Percentiles rank a stretch among this genome's conserved stretches.
These are phyloP conservation scores for Lasioglossum leucozonium DNA, from an alignment of 2,888 invertebrate genomes.

Conservation along the genomic window DNA sequence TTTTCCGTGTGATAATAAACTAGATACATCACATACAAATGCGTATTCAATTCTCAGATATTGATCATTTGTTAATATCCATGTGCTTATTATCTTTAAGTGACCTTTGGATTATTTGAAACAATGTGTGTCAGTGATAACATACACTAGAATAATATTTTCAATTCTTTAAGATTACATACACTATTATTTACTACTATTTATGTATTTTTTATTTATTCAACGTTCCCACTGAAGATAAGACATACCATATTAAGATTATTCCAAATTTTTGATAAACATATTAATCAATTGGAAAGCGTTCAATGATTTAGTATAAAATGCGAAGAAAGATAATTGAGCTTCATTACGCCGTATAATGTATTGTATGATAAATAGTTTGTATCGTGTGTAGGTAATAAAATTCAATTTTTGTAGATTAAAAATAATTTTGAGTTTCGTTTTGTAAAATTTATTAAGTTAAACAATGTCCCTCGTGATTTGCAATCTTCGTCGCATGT, in stretches of 20 bases:
- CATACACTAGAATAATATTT: not conserved
- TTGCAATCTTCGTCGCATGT: slow-evolving; percentile 56
- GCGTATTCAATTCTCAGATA: slow-evolving; percentile 2
- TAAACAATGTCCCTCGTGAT: slow-evolving; percentile 65
- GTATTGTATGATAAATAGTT: not conserved
- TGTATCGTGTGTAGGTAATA: not conserved
- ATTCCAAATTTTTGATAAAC: not conserved
- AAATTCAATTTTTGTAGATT: not conserved
- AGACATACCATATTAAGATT: not conserved
- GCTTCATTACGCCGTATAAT: not conserved
- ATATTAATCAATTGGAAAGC: not conserved
- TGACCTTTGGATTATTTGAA: slow-evolving; percentile 9
- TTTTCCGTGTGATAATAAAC: slow-evolving; percentile 61
- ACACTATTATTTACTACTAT: not conserved
- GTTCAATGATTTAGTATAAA: slow-evolving; percentile 1
- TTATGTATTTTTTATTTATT: not conserved
- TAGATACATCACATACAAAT: not conserved
- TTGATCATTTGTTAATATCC: not conserved
- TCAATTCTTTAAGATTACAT: not conserved
- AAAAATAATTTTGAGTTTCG: not conserved
- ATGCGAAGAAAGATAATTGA: not conserved
- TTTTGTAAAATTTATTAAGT: slow-evolving; percentile 21
- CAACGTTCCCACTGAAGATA: not conserved
- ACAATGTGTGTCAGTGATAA: not conserved
- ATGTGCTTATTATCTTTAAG: not conserved